Conservation (phyloP, 1,140 invertebrate genomes). For the Bilobella aurantiaca region DNA sequence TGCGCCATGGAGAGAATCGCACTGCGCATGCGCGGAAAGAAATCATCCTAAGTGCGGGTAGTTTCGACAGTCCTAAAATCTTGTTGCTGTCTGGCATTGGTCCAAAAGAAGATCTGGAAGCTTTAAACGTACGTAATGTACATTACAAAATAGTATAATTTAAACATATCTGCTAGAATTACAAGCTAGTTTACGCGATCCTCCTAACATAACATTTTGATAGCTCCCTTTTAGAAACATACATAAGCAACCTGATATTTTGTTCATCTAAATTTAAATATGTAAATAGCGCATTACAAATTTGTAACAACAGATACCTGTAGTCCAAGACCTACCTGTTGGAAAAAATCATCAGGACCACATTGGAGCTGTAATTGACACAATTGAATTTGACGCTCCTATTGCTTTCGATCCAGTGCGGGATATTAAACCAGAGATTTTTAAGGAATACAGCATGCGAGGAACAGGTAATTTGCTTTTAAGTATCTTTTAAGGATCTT, state of each 20-base stretch:
- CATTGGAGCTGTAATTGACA: constrained; percentile 35
- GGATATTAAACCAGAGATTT: constrained; percentile 39
- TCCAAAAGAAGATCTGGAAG: constrained; percentile 39
- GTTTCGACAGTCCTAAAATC: constrained; percentile 39
- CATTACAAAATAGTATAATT: too few species aligned
- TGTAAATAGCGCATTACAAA: constrained; percentile 5
- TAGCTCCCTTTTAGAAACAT: too few species aligned
- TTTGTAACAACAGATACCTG: neutral
- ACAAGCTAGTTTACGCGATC: neutral
- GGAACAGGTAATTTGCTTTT: constrained; percentile 37
- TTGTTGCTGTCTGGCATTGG: constrained; percentile 46
- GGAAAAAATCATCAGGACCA: constrained; percentile 34
- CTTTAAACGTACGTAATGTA: neutral
- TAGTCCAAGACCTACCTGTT: constrained; percentile 34
- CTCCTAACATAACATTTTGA: too few species aligned
- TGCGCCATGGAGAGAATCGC: constrained; percentile 19
- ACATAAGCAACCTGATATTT: too few species aligned
- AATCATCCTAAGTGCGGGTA: constrained; percentile 39
- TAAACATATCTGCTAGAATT: too few species aligned
- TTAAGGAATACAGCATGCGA: constrained; percentile 31
- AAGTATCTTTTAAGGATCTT: constrained; percentile 33
- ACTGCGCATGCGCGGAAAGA: neutral
- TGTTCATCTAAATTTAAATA: constrained; percentile 14
- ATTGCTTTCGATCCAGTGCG: neutral
- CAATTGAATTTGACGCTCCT: neutral